Conservation (phyloP, 1,140 invertebrate genomes). For the Lucilia sericata region DNA sequence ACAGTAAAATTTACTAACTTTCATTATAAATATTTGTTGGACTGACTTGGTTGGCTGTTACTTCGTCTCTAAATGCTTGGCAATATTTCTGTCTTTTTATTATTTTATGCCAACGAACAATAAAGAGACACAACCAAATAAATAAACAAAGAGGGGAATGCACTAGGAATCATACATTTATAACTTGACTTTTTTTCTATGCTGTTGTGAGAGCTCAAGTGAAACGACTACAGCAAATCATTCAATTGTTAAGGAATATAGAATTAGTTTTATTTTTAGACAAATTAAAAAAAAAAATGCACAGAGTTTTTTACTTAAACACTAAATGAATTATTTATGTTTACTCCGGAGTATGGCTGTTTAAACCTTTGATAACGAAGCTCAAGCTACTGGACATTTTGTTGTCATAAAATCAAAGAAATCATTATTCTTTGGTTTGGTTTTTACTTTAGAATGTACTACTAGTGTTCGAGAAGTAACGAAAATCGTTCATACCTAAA, state of each 20-base stretch:
- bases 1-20: slow-evolving; percentile 38
- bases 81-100: slow-evolving; percentile 3
- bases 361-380: too few species aligned
- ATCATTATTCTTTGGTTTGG: too few species aligned
- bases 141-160: background rate
- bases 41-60: background rate
- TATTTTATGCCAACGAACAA: background rate
- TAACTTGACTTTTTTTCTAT: slow-evolving; percentile 17
- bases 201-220: slow-evolving; percentile 5
- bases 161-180: background rate
- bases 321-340: too few species aligned
- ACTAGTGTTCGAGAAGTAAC: too few species aligned
- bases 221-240: slow-evolving; percentile 29
- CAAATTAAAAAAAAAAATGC: slow-evolving; percentile 30
- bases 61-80: background rate
- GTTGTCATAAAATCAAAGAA: too few species aligned
- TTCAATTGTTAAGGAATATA: slow-evolving; percentile 24
- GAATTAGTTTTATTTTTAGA: slow-evolving; percentile 20
- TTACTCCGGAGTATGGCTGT: too few species aligned
- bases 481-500: too few species aligned
- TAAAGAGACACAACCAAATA: background rate
- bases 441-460: too few species aligned
- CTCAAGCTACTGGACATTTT: too few species aligned
- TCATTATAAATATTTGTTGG: slow-evolving; percentile 16
- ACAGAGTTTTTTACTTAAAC: background rate